A percentile compares a stretch with the other conserved stretches of the same genome.
These are phyloP conservation scores for Chaenocephalus aceratus DNA, from an alignment of 2,113 vertebrate species.

Conservation along the genomic window DNA sequence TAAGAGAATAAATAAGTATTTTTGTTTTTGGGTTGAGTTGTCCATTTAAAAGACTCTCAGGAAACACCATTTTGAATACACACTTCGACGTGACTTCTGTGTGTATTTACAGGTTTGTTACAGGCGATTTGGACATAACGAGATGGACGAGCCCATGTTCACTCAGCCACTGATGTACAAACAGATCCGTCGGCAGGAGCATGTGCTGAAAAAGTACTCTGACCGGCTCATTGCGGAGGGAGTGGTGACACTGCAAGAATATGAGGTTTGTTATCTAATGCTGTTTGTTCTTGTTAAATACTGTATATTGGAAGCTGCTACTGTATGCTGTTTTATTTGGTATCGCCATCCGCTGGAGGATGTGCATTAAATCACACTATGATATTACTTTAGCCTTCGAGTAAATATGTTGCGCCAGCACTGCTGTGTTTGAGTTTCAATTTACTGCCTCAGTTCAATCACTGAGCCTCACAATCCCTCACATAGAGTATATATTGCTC, in stretches of 20 bases:
- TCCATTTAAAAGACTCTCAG: not conserved
- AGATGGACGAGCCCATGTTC: slow-evolving; percentile 96
- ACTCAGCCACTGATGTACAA: slow-evolving; percentile 95
- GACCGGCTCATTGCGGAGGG: slow-evolving; percentile 90
- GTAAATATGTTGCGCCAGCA: slow-evolving; percentile 56
- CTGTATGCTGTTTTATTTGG: slow-evolving; percentile 61
- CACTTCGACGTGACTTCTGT: not conserved
- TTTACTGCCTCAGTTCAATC: slow-evolving; percentile 69
- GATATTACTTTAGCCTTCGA: slow-evolving; percentile 56
- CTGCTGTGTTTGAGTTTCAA: slow-evolving; percentile 63
- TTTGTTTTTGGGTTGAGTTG: no score
- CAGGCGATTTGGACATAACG: slow-evolving; percentile 91
- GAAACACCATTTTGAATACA: not conserved
- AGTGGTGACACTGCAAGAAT: slow-evolving; percentile 91
- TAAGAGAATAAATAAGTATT: no score
- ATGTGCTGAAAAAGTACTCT: slow-evolving; percentile 91
- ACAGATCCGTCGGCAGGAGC: slow-evolving; percentile 92
- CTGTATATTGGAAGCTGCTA: slow-evolving; percentile 42
- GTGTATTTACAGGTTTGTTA: slow-evolving; percentile 88
- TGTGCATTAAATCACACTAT: slow-evolving; percentile 69
- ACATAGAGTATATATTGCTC: slow-evolving; percentile 56
- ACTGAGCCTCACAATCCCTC: slow-evolving; percentile 46
- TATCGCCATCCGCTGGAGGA: slow-evolving; percentile 21
- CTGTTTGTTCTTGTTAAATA: slow-evolving; percentile 52
- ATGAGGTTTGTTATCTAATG: slow-evolving; percentile 84